Percentiles rank a stretch among this genome's conserved stretches.
Conservation (phyloP, 1,140 invertebrate genomes). For the Lasioglossum albipes region DNA sequence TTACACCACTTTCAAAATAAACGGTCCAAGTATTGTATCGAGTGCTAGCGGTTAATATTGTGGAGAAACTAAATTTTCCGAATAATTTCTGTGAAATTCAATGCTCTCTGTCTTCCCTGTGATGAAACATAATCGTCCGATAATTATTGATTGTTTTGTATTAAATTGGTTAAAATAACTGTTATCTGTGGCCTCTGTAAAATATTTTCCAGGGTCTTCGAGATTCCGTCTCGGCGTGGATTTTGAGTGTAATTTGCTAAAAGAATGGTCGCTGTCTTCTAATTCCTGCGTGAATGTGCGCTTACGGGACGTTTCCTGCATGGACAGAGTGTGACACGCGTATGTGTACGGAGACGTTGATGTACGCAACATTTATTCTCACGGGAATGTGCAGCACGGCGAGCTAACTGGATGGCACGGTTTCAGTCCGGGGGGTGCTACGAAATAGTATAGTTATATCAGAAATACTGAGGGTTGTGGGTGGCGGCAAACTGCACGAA, state of each 20-base stretch:
- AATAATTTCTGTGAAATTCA: too few relatives aligned
- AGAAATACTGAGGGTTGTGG: constrained; percentile 67
- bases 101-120: too few relatives aligned
- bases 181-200: too few relatives aligned
- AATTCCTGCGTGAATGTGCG: constrained; percentile 26
- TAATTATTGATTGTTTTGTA: too few relatives aligned
- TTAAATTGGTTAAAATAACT: too few relatives aligned
- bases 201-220: background rate
- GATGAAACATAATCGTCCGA: too few relatives aligned
- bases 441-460: constrained; percentile 70
- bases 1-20: too few relatives aligned
- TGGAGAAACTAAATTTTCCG: too few relatives aligned
- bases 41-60: too few relatives aligned
- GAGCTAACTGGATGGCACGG: constrained; percentile 64
- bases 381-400: constrained; percentile 55
- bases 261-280: background rate
- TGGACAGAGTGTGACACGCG: constrained; percentile 14
- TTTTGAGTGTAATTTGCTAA: background rate
- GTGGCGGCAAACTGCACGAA: constrained; percentile 42
- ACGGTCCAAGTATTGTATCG: too few relatives aligned
- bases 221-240: too few relatives aligned
- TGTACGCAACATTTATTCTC: constrained; percentile 61
- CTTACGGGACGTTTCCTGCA: constrained; percentile 26
- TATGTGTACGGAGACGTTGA: constrained; percentile 24
- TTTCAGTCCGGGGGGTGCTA: constrained; percentile 60